Conservation (phyloP, 2,113 vertebrate genomes). For the Pungitius pungitius region DNA sequence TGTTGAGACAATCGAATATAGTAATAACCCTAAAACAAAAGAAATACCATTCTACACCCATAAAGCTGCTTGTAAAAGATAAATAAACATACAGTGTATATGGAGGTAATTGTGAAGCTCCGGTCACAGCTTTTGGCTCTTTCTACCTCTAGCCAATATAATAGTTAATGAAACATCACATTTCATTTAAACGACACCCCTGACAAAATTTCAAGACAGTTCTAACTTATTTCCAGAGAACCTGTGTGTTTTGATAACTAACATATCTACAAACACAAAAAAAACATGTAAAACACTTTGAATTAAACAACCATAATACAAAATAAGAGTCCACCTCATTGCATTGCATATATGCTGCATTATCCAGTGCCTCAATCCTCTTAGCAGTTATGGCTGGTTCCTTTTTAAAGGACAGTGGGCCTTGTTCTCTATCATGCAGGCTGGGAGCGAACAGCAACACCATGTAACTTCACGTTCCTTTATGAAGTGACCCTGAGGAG, state of each 20-base stretch:
- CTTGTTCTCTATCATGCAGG: constrained; percentile 31
- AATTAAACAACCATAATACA: constrained; percentile 47
- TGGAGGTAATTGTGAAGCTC: constrained; percentile 10
- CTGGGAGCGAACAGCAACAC: constrained; percentile 12
- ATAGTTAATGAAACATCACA: not conserved
- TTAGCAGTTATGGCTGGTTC: constrained; percentile 55
- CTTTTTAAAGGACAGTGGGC: constrained; percentile 36
- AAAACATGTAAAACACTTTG: constrained; percentile 52
- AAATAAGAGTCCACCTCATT: constrained; percentile 42
- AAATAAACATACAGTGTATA: constrained; percentile 6
- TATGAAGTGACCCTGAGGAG: constrained; percentile 88
- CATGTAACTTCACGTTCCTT: constrained; percentile 85
- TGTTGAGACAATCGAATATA: not conserved
- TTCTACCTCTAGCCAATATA: constrained; percentile 8
- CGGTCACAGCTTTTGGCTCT: not conserved
- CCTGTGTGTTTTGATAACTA: constrained; percentile 31
- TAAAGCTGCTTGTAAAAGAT: not conserved
- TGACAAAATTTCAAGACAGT: constrained; percentile 3
- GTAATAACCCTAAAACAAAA: not conserved
- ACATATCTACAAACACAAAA: constrained; percentile 40
- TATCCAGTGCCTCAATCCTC: constrained; percentile 25
- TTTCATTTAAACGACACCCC: constrained; percentile 9
- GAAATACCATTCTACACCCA: not conserved
- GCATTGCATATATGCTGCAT: constrained; percentile 61
- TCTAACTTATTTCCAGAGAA: constrained; percentile 17